Evolutionary conservation across 2,888 invertebrate species (phyloP), one percentile per base, ranked within the genome.

Genomic region (Cacoxenus indagator): DNA sequence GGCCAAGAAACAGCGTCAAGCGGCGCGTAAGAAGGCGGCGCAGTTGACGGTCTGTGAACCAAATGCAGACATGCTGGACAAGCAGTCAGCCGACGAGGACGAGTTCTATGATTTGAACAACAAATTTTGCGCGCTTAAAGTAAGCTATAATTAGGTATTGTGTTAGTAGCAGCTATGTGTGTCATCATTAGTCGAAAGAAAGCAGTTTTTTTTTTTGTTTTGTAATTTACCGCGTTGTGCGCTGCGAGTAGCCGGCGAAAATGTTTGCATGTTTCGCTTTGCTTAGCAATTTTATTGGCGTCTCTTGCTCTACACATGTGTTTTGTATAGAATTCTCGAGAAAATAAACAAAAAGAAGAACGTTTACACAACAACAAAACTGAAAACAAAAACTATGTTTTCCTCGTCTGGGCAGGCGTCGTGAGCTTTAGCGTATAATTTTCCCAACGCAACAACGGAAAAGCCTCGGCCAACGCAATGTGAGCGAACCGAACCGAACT

Each of bases 101-200:
- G 84, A 82, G 2, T 87, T 85, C 67, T 75, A 74, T 31, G 87
- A 88, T 73, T 77, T 88, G 31, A 88, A 88, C 72, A 88, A 88
- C 72, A 85, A 87, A 73, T 88, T 88, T 70, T 85, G 81, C 71
- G 78, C 78, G 0, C 71, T 87, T 24, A 79, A 86, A 72, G 76
- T 73, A 70, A 68, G 78, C 22, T 27, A 57, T 14, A 29, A 22
- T 11, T 26, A 27, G 26, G 29, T 82, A 6, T 37, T 61, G 17
- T 29, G 17, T 14, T 61, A 27, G n/a, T 43, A 51, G 22, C 9
- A 6, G 17, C 9, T 51, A 19, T 8, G 22, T 6, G 1, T 17
- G 48, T 17, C 48, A 8, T 11, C 17, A 48, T 55, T 27, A 27
- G 27, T 14, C 27, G n/a, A 55, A 55, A 27, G n/a, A 26, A 14